Conservation (phyloP, 1,140 invertebrate species). For the Drosophila kohkoa region DNA sequence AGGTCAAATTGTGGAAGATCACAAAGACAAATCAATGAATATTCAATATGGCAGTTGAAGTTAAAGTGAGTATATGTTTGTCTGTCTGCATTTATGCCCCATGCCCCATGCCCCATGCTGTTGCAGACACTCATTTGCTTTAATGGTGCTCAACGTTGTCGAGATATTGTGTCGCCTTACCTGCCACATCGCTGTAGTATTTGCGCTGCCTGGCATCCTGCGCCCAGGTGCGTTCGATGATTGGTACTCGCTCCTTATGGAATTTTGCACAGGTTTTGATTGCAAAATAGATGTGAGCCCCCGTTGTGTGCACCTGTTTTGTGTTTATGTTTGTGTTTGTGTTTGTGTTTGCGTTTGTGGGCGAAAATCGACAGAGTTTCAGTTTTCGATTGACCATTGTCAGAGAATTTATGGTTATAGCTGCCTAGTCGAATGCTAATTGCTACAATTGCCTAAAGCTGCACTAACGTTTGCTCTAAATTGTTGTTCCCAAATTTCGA, state of each 20-base stretch:
- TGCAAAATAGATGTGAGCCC: slow-evolving; percentile 89
- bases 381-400: slow-evolving; percentile 40
- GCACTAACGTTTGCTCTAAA: slow-evolving; percentile 18
- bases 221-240: slow-evolving; percentile 93
- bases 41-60: slow-evolving; percentile 59
- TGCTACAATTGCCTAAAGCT: slow-evolving; percentile 33
- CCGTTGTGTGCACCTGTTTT: slow-evolving; percentile 63
- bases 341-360: background rate
- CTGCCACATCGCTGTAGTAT: slow-evolving; percentile 92
- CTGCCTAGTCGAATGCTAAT: slow-evolving; percentile 63
- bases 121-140: slow-evolving; percentile 49
- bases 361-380: slow-evolving; percentile 33
- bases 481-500: background rate
- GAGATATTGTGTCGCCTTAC: slow-evolving; percentile 85
- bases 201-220: slow-evolving; percentile 88
- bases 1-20: slow-evolving; percentile 38
- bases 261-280: slow-evolving; percentile 95
- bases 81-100: background rate
- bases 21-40: slow-evolving; percentile 80
- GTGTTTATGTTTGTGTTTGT: background rate
- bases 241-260: slow-evolving; percentile 90
- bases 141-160: slow-evolving; percentile 66
- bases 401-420: slow-evolving; percentile 68
- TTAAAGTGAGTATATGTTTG: slow-evolving; percentile 15
- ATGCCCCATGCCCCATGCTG: background rate